phyloP scores from a whole-genome alignment of 2,113 vertebrate species.

The Gymnobelideus leadbeateri region DNA sequence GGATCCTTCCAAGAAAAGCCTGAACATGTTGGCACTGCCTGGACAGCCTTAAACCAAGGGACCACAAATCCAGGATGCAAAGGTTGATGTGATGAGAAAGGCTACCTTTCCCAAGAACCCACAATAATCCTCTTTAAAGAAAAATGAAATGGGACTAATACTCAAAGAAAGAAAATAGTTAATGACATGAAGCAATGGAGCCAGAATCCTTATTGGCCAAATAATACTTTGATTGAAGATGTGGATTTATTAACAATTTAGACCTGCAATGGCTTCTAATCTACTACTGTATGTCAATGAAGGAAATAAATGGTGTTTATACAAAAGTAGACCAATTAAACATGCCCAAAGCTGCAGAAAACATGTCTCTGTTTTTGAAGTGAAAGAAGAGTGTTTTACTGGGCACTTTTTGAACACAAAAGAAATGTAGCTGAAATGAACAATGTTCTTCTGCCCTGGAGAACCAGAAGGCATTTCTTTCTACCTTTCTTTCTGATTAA shows the following conservation, averaged over 20 bases:
- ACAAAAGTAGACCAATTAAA: slow-evolving; percentile 1
- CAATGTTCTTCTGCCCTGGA: background rate
- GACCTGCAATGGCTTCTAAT: background rate
- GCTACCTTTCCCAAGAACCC: background rate
- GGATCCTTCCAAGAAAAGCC: slow-evolving; percentile 13
- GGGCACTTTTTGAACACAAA: background rate
- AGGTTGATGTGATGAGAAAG: slow-evolving; percentile 3
- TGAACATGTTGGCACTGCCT: background rate
- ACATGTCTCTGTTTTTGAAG: slow-evolving; percentile 12
- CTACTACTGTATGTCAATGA: slow-evolving; percentile 14
- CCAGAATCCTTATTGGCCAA: slow-evolving; percentile 8
- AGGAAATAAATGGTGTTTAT: slow-evolving; percentile 20
- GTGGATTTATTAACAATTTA: slow-evolving; percentile 4
- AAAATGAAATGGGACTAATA: slow-evolving; percentile 1
- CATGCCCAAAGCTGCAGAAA: slow-evolving; percentile 27
- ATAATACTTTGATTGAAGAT: slow-evolving; percentile 5
- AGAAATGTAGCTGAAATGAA: background rate
- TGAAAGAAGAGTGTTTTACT: slow-evolving; percentile 2
- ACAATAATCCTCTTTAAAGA: slow-evolving; percentile 3
- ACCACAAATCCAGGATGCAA: background rate
- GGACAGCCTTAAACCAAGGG: background rate
- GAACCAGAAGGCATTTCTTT: slow-evolving; percentile 30
- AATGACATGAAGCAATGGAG: slow-evolving; percentile 18
- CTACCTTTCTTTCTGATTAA: slow-evolving; percentile 10
- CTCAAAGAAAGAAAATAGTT: slow-evolving; percentile 33